Percentiles rank a stretch among this genome's conserved stretches.
Conservation (phyloP, 1,140 invertebrate genomes). For the Zeugodacus cucurbitae region DNA sequence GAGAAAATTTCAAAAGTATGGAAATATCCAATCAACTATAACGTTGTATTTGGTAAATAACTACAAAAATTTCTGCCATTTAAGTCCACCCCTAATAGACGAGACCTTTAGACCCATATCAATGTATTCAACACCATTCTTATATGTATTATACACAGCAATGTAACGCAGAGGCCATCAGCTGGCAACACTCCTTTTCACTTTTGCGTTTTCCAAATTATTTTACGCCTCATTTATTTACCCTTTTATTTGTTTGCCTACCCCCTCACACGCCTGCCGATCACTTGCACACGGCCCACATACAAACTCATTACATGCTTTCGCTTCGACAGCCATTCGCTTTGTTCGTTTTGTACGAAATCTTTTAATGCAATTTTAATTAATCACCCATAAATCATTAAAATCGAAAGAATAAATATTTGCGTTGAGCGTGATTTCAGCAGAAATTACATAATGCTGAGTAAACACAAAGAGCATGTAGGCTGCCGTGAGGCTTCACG, state of each 20-base stretch:
- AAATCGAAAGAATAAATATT: constrained; percentile 39
- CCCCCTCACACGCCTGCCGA: not conserved
- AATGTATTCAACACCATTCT: too few species aligned
- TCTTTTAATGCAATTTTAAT: constrained; percentile 34
- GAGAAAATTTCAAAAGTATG: too few species aligned
- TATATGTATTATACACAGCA: too few species aligned
- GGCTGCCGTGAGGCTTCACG: not conserved
- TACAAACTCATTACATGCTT: not conserved
- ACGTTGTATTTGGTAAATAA: too few species aligned
- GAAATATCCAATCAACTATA: too few species aligned
- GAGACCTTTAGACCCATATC: too few species aligned
- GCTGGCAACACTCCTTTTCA: not conserved
- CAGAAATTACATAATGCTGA: constrained; percentile 10
- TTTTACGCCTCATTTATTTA: constrained; percentile 18
- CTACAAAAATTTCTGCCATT: too few species aligned
- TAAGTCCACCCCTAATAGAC: not conserved
- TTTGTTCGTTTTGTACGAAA: not conserved
- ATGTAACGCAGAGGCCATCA: not conserved
- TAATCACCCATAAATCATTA: constrained; percentile 38
- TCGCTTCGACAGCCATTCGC: not conserved
- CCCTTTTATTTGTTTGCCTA: not conserved
- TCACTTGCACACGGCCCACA: not conserved
- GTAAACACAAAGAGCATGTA: constrained; percentile 13
- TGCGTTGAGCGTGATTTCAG: not conserved
- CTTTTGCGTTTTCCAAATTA: not conserved